Percentiles rank a stretch among this genome's conserved stretches.
Conservation (phyloP, 2,888 invertebrate species). For the Onthophagus sagittarius region DNA sequence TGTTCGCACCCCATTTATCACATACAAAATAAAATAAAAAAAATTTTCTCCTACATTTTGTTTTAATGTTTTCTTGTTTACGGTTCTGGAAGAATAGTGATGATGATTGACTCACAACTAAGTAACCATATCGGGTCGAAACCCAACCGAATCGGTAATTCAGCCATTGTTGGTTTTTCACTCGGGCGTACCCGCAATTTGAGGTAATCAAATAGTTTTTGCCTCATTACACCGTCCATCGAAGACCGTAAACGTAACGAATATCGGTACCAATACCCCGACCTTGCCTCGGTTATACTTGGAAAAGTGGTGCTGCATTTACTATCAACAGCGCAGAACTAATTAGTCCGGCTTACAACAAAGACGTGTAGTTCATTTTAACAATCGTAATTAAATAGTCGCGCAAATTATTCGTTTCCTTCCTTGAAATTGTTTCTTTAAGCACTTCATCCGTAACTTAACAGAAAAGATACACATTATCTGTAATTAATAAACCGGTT, state of each 20-base stretch:
- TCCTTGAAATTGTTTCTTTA: neutral
- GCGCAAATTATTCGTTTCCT: conserved; percentile 6
- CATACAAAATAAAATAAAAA: too few species aligned
- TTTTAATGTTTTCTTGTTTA: neutral
- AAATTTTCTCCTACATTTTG: neutral
- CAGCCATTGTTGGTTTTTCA: neutral
- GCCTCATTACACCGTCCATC: neutral
- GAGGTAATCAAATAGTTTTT: conserved; percentile 10
- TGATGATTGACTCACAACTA: neutral
- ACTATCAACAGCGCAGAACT: neutral
- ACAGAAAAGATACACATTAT: neutral
- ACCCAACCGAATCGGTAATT: neutral
- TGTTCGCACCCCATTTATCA: too few species aligned
- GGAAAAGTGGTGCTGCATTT: neutral
- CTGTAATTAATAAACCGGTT: neutral
- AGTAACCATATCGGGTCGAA: neutral
- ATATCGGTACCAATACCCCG: conserved; percentile 2
- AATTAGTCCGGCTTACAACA: conserved; percentile 5
- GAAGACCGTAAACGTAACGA: conserved; percentile 2
- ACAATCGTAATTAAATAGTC: conserved; percentile 10
- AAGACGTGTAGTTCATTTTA: conserved; percentile 6
- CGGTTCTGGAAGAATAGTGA: neutral
- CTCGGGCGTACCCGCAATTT: neutral
- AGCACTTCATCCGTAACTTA: neutral
- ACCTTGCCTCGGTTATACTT: neutral